phyloP scores from a whole-genome alignment of 1,140 invertebrate genomes.

The Helicorthomorpha holstii region DNA sequence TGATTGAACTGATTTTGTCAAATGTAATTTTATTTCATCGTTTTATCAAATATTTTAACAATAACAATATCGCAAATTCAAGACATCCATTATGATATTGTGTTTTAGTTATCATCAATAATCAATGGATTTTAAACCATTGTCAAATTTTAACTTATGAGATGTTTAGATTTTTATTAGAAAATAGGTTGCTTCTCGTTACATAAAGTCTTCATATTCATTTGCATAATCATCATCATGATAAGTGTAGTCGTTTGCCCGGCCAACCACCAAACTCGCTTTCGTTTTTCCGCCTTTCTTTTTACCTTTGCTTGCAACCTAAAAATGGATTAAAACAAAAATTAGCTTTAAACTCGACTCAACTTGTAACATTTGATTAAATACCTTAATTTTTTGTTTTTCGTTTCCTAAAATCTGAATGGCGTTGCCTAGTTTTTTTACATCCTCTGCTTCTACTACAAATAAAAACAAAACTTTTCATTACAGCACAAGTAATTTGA shows the following conservation, averaged over 20 bases:
- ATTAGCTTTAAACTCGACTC: slow-evolving; percentile 6
- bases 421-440: slow-evolving; percentile 16
- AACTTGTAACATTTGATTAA: not conserved
- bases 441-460: slow-evolving; percentile 16
- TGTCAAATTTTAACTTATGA: too few relatives aligned
- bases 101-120: too few relatives aligned
- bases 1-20: too few relatives aligned
- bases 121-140: too few relatives aligned
- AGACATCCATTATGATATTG: too few relatives aligned
- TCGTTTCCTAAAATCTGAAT: slow-evolving; percentile 18
- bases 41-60: too few relatives aligned
- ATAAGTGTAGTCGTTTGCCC: slow-evolving; percentile 3
- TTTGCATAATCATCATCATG: not conserved
- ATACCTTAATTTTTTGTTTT: slow-evolving; percentile 16
- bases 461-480: slow-evolving; percentile 4
- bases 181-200: too few relatives aligned
- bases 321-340: slow-evolving; percentile 1
- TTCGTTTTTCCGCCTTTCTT: slow-evolving; percentile 5
- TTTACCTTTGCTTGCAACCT: slow-evolving; percentile 13
- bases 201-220: slow-evolving; percentile 7
- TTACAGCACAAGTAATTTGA: not conserved
- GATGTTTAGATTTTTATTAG: too few relatives aligned
- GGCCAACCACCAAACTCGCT: slow-evolving; percentile 2
- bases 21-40: too few relatives aligned
- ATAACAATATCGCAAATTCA: too few relatives aligned